Conservation (phyloP, 1,140 invertebrate genomes). For the Frieseomelitta varia region DNA sequence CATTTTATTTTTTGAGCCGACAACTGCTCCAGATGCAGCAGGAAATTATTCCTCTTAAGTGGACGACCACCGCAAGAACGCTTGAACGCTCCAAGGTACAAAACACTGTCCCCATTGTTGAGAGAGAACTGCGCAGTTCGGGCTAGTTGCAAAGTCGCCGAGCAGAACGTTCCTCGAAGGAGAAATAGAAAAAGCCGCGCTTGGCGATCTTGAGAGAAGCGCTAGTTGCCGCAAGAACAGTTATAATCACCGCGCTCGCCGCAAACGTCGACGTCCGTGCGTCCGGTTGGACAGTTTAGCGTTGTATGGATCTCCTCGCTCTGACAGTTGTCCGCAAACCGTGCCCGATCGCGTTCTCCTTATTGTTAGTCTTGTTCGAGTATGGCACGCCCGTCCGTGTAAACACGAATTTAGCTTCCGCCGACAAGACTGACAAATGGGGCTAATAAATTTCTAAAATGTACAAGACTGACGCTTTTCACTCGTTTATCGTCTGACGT, state of each 20-base stretch:
- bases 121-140: background rate
- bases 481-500: no score
- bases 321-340: background rate
- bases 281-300: background rate
- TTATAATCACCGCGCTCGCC: constrained; percentile 4
- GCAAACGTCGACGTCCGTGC: background rate
- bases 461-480: no score
- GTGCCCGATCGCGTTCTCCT: background rate
- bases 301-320: background rate
- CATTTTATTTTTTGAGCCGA: no score
- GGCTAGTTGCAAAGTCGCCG: background rate
- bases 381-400: background rate
- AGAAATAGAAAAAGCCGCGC: no score
- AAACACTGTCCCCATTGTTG: background rate
- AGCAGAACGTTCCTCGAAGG: background rate
- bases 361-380: background rate
- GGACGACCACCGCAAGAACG: background rate
- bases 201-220: background rate
- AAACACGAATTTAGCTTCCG: background rate
- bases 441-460: no score
- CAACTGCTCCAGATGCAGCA: no score
- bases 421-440: background rate
- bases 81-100: background rate
- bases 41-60: no score
- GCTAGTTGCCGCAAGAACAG: background rate